Conservation (phyloP, 2,113 vertebrate genomes). For the Burhinus oedicnemus region DNA sequence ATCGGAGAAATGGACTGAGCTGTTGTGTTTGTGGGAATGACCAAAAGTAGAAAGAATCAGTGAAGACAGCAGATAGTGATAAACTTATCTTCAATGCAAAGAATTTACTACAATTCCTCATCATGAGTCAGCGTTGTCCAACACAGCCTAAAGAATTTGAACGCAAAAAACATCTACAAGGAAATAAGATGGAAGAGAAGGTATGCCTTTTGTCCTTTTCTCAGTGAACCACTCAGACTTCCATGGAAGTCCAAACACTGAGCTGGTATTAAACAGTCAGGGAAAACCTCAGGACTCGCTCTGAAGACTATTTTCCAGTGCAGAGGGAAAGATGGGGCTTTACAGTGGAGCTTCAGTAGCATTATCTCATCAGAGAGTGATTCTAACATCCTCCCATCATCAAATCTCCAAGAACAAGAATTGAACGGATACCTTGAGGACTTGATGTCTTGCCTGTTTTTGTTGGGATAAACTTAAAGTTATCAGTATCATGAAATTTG, state of each 20-base stretch:
- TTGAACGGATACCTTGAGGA: neutral
- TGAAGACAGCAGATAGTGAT: neutral
- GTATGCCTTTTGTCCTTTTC: neutral
- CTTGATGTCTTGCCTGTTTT: neutral
- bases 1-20: neutral
- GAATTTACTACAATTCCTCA: neutral
- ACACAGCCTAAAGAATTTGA: neutral
- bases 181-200: neutral
- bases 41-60: neutral
- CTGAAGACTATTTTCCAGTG: neutral
- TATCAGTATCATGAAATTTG: neutral
- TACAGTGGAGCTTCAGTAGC: neutral
- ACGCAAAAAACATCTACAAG: neutral
- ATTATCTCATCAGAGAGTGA: neutral
- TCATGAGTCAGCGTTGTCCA: rapidly evolving
- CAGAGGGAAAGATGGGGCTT: neutral
- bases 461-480: rapidly evolving
- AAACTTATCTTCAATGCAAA: neutral
- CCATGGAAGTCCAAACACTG: neutral
- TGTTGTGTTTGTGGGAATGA: neutral
- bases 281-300: neutral
- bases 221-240: neutral
- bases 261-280: neutral
- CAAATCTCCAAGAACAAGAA: neutral
- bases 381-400: neutral